Evolutionary conservation across 2,888 invertebrate genomes (phyloP).

Genomic region (Lottia scabra): DNA sequence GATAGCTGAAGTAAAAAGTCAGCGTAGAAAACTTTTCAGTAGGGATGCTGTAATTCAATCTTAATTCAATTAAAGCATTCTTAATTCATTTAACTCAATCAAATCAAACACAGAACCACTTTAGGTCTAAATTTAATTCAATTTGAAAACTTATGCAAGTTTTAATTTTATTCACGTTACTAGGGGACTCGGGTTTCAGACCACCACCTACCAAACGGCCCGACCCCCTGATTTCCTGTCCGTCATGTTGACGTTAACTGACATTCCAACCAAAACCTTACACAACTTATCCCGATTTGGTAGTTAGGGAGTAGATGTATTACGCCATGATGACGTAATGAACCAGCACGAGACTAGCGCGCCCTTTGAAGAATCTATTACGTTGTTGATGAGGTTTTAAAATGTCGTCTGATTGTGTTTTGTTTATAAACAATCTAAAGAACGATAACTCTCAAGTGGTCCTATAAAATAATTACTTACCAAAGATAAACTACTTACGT

Average conservation of each 20-base stretch:
- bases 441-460: background rate
- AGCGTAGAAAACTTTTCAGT: too few relatives aligned
- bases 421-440: background rate
- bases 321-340: background rate
- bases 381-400: background rate
- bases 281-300: background rate
- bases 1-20: too few relatives aligned
- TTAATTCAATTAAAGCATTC: too few relatives aligned
- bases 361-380: slow-evolving; percentile 3
- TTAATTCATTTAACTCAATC: too few relatives aligned
- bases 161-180: too few relatives aligned
- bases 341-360: background rate
- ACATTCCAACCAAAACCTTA: background rate
- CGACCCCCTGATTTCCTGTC: too few relatives aligned
- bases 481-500: background rate
- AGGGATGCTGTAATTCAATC: too few relatives aligned
- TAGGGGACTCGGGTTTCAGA: too few relatives aligned
- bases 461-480: background rate
- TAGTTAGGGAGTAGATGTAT: background rate
- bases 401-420: background rate
- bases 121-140: too few relatives aligned
- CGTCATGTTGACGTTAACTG: background rate
- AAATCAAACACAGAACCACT: too few relatives aligned
- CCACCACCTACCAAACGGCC: too few relatives aligned
- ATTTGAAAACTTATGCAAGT: too few relatives aligned